Evolutionary conservation across 2,113 vertebrate genomes (phyloP), one percentile per base, ranked within the genome.

Genomic region (Bambusicola thoracicus): DNA sequence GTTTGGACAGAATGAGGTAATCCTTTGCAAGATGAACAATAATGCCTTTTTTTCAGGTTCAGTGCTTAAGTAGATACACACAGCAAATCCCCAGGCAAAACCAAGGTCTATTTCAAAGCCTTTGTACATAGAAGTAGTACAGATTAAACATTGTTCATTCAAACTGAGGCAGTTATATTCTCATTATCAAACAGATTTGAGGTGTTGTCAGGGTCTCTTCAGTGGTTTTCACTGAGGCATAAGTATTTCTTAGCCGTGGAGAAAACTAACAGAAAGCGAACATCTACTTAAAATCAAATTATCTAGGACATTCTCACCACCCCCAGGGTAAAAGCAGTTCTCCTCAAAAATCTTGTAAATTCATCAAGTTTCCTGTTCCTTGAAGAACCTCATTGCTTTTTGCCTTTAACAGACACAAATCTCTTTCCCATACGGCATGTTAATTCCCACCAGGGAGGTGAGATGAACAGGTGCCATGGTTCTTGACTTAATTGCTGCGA

Each of bases 1-100:
- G 97, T 97, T 97, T 96, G 94, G 92, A 94, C 65, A 92, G 81
- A 97, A 96, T 96, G 96, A 97, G 94, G 92, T 92, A 95, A 95
- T 95, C 91, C 96, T 86, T 87, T 90, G 69, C 75, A 92, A 89
- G 89, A 95, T 51, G 92, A 95, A 94, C 87, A 94, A 91, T 94
- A 95, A 79, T 82, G 83, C 76, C 70, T 21, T 93, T 94, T 56
- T 95, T 97, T 95, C 92, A 96, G 93, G 93, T 94, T 97, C 89
- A 94, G 59, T 92, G 94, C 96, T 93, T 94, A 90, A 95, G 84
- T 73, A 90, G 87, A 85, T 62, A 67, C 69, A 94, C 77, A 67
- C 16, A 90, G 90, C 38, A 87, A 95, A 95, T 95, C 92, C 85
- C 76, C 91, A 77, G 77, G 75, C 73, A 96, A 89, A 96, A 29